These are phyloP conservation scores for Volucella inanis DNA, from an alignment of 2,888 invertebrate species.

Conservation along the genomic window DNA sequence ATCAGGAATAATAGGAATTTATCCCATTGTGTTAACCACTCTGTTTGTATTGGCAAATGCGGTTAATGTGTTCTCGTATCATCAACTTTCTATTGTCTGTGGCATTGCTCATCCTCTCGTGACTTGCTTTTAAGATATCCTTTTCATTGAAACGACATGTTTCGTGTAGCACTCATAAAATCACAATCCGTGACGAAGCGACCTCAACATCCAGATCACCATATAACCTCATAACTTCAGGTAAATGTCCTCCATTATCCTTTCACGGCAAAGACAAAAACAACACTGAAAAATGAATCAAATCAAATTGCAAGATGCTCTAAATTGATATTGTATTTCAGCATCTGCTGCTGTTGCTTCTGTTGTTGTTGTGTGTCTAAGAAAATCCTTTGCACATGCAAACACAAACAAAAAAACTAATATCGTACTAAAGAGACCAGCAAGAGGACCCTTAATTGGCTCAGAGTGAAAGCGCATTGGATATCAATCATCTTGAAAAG, in stretches of 20 bases:
- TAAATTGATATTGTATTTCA: slow-evolving; percentile 69
- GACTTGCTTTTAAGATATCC: slow-evolving; percentile 68
- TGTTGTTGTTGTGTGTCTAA: slow-evolving; percentile 55
- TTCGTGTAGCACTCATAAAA: slow-evolving; percentile 62
- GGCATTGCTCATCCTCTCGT: slow-evolving; percentile 43
- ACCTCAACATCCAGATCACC: slow-evolving; percentile 71
- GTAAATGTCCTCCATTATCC: slow-evolving; percentile 71
- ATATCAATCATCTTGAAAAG: slow-evolving; percentile 68
- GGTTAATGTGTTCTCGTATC: slow-evolving; percentile 70
- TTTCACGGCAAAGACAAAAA: slow-evolving; percentile 37
- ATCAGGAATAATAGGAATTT: slow-evolving; percentile 24
- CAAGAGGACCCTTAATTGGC: slow-evolving; percentile 69
- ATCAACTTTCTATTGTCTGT: slow-evolving; percentile 65
- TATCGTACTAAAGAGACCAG: too few species aligned
- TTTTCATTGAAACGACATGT: slow-evolving; percentile 67
- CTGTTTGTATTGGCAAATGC: slow-evolving; percentile 57
- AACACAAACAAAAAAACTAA: neutral
- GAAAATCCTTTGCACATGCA: slow-evolving; percentile 15
- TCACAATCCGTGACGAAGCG: slow-evolving; percentile 65
- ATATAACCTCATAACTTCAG: slow-evolving; percentile 61
- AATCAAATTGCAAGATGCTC: slow-evolving; percentile 71
- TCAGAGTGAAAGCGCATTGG: slow-evolving; percentile 51
- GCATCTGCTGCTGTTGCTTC: slow-evolving; percentile 60
- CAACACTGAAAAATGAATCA: slow-evolving; percentile 42
- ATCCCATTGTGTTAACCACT: slow-evolving; percentile 37